These are phyloP conservation scores for Cyrtodaria siliqua DNA, from an alignment of 2,888 invertebrate genomes.

Conservation along the genomic window DNA sequence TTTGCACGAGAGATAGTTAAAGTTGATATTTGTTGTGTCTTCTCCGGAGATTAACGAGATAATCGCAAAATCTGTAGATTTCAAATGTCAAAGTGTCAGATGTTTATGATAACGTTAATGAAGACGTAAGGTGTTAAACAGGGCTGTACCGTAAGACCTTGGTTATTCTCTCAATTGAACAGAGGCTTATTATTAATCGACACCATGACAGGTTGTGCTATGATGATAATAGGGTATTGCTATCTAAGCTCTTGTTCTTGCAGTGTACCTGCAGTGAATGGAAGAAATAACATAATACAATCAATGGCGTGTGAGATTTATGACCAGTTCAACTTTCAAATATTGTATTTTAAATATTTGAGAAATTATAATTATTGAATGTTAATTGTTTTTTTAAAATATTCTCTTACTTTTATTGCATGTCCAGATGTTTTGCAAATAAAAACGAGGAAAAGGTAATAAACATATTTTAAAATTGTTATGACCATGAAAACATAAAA, in stretches of 20 bases:
- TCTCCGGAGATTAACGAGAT: conserved; percentile 39
- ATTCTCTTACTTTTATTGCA: no score
- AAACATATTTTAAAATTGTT: no score
- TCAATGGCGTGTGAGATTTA: no score
- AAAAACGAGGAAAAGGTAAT: no score
- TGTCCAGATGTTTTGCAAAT: no score
- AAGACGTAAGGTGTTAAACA: conserved; percentile 56
- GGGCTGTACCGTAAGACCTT: conserved; percentile 44
- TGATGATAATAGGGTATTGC: background rate
- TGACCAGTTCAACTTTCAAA: no score
- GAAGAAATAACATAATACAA: no score
- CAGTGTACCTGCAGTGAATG: no score
- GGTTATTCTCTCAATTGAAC: conserved; percentile 31
- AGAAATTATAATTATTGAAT: background rate
- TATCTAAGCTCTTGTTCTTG: no score
- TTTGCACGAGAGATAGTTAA: conserved; percentile 54
- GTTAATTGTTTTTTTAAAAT: conserved; percentile 2
- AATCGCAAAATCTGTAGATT: conserved; percentile 40
- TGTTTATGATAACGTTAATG: conserved; percentile 50
- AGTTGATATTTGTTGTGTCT: conserved; percentile 45
- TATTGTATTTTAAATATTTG: background rate
- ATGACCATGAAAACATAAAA: no score
- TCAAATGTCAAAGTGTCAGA: conserved; percentile 63
- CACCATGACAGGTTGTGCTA: conserved; percentile 25
- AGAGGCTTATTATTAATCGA: conserved; percentile 38